Evolutionary conservation across 2,113 vertebrate species (phyloP), one percentile per base, ranked within the genome.

Genomic region (Chaenogobius annularis): DNA sequence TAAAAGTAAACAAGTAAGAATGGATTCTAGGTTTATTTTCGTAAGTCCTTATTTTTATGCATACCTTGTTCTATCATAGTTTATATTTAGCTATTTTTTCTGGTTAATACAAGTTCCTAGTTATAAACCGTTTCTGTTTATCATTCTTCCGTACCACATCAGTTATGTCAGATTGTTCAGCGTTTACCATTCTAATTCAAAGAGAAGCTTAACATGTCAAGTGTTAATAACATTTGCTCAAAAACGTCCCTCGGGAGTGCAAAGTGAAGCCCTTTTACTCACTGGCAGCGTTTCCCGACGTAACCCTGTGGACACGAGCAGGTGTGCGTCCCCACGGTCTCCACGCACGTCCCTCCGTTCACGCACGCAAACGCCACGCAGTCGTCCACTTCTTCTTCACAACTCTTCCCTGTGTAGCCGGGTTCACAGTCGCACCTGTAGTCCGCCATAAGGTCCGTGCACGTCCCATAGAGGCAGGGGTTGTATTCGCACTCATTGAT

Each of bases 211-310:
- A n/a, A n/a, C n/a, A n/a, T n/a, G n/a, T n/a, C n/a, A n/a, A n/a
- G n/a, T n/a, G n/a, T n/a, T n/a, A n/a, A n/a, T n/a, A n/a, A n/a
- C n/a, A n/a, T n/a, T n/a, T n/a, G n/a, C n/a, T n/a, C n/a, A n/a
- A 31, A 1, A 1, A 31, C 26, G 26, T 31, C 26, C 26, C 26
- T 31, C 26, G 6, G 37, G 37, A 20, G 26, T 59, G 10, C 22
- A 46, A 40, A 40, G 37, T 40, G 3, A 35, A 6, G 43, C 3
- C 10, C 44, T 3, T 58, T 12, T 78, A 94, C 96, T 94, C 86
- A 97, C 96, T 96, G 93, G 87, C 96, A 97, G 75, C 88, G 93
- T 3, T 89, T 93, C 0, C 96, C 96, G 0, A 87, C 85, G 73
- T 87, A 94, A 2, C 89, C 91, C 0, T 86, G 74, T 0, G 88